A percentile compares a stretch with the other conserved stretches of the same genome.
phyloP scores from a whole-genome alignment of 2,113 vertebrate genomes.

The Mystacornis crossleyi region DNA sequence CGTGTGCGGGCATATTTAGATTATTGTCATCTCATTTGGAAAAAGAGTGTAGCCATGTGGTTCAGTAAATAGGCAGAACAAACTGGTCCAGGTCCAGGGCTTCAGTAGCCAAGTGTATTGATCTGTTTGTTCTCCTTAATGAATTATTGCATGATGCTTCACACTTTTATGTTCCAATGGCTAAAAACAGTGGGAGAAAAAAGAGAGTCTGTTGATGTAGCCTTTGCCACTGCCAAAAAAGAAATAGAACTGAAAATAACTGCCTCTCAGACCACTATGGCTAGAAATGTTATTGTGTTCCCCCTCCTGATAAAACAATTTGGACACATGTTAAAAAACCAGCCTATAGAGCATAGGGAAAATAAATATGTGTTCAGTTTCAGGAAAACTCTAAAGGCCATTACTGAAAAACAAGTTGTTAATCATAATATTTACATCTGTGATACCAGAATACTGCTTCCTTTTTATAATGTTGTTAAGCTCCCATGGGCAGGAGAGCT shows the following conservation, averaged over 20 bases:
- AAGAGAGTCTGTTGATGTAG: background rate
- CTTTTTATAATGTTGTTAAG: background rate
- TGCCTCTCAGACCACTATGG: background rate
- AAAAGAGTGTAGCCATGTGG: background rate
- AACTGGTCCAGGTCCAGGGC: background rate
- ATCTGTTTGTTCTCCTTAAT: background rate
- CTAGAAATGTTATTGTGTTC: background rate
- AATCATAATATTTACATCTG: background rate
- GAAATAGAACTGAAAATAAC: background rate
- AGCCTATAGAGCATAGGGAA: background rate
- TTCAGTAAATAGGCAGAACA: background rate
- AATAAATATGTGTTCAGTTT: background rate
- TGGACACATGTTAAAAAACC: background rate
- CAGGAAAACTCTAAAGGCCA: background rate
- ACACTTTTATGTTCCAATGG: background rate
- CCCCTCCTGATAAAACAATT: background rate
- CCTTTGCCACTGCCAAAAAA: background rate
- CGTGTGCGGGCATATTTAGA: accelerated
- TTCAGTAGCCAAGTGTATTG: background rate
- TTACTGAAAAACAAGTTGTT: background rate
- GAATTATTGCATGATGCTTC: background rate
- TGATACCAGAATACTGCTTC: background rate
- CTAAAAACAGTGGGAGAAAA: background rate
- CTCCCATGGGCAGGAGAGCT: background rate
- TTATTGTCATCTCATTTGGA: background rate